Base-by-base conservation (phyloP, 2,797 vertebrate genomes). In the Aldrovandia affinis region DNA sequence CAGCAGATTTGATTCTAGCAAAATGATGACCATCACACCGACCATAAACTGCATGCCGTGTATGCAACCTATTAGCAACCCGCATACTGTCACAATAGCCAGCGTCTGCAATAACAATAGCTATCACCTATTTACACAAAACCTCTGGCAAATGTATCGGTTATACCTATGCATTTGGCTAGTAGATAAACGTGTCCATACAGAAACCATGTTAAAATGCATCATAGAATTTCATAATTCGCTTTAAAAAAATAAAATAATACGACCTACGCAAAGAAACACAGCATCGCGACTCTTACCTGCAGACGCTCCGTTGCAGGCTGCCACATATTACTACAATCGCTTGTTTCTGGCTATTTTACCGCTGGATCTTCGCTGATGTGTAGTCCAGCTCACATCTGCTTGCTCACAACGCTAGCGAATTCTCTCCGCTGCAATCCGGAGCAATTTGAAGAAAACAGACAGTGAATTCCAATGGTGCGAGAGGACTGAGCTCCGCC, bases 241-340 rank as follows among this genome's bases (percentile, higher is more conserved):
- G 33, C 54, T 83, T 83, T 59, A 2, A 22, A 39, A 77, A 77
- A 22, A 73, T n/a, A n/a, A 57, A 57, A 50, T 57, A 57, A 57
- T 14, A 28, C 63, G 12, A n/a, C 54, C 20, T 28, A 54, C 59
- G 78, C 42, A 57, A 65, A 73, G 70, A 68, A 78, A 78, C 85
- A 84, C n/a, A 80, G 33, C 30, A 61, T 30, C 18, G 47, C 52
- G 3, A 65, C 42, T 3, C 92, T 89, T 95, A 98, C 98, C 98
- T 98, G 97, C 96, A 98, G 91, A 94, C 98, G 96, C 93, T 99
- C 98, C 80, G 96, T 97, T 92, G 97, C 97, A 87, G 97, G 98
- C 94, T 98, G 98, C 98, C 98, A 99, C 98, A 99, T 98, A 88
- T 93, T 97, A 88, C 89, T 89, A 86, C 89, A 88, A 83, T 88